Evolutionary conservation across 2,113 vertebrate genomes (phyloP), one percentile per base, ranked within the genome.

Genomic region (Osmerus eperlanus): DNA sequence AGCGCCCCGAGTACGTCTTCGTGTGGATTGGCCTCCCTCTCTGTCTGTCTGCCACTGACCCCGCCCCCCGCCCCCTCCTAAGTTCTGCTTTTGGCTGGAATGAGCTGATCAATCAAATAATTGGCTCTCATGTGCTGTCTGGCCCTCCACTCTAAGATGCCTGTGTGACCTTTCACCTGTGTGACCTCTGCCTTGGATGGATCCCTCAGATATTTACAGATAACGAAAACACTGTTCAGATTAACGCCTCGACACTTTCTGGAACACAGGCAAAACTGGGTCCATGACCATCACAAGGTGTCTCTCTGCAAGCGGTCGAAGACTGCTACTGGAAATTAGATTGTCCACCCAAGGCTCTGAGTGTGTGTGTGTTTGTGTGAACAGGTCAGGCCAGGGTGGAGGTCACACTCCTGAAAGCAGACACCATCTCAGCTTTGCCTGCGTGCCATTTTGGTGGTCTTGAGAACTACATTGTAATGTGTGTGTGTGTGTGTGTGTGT

Each of bases 311-410:
- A 36, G 7, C 41, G 41, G 9, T 11, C 41, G 4, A 47, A 47
- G 41, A 47, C 9, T 11, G 8, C 41, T 4, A 12, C 29, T 66
- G 18, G 78, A 78, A 55, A 32, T 15, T n/a, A 74, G 72, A 87
- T 90, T 89, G 2, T 47, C 86, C 89, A 89, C 89, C 66, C 88
- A 90, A 88, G 88, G 80, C 77, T 85, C 85, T 87, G 83, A 78
- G 65, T 79, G 85, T 36, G 32, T 36, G 32, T 36, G 32, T 36
- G 32, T 36, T 6, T 36, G 32, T 36, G 32, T 47, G 9, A 2
- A 47, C 41, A 47, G 41, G 41, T 47, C 41, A 47, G 41, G 41
- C 41, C 77, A 80, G 81, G 83, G 75, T 85, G 29, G 29, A 18
- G 71, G 81, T 65, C 68, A 69, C 6, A 55, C 76, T 80, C 83